phyloP scores from a whole-genome alignment of 2,113 vertebrate species.

The Neofelis nebulosa region DNA sequence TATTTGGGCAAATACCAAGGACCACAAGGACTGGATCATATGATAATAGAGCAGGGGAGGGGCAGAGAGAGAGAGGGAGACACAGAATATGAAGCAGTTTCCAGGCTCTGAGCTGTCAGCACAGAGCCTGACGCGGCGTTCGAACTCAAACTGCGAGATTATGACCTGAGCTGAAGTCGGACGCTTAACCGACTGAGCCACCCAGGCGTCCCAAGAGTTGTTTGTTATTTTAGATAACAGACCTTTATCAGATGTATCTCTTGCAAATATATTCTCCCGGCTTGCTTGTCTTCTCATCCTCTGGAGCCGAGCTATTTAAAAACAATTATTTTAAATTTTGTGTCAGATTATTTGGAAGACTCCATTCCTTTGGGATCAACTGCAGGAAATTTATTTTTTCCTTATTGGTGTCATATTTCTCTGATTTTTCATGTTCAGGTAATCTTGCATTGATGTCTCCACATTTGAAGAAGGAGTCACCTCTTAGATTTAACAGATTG shows the following conservation, averaged over 20 bases:
- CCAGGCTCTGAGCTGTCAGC: no score
- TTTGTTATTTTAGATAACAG: background rate
- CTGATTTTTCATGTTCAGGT: background rate
- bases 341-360: background rate
- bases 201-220: no score
- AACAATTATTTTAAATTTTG: background rate
- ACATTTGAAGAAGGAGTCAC: background rate
- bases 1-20: background rate
- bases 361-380: background rate
- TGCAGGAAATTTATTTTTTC: background rate
- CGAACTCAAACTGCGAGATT: no score
- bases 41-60: no score
- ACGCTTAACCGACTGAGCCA: no score
- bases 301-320: background rate
- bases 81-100: no score
- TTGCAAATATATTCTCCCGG: background rate
- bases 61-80: no score
- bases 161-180: no score
- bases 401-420: background rate
- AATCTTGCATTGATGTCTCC: background rate
- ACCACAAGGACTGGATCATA: background rate
- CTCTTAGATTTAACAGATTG: background rate
- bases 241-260: background rate
- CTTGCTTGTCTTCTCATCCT: background rate
- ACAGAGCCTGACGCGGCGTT: no score